A percentile compares a stretch with the other conserved stretches of the same genome.
Evolutionary conservation across 2,113 vertebrate species (phyloP).

Genomic region (Perognathus longimembris): DNA sequence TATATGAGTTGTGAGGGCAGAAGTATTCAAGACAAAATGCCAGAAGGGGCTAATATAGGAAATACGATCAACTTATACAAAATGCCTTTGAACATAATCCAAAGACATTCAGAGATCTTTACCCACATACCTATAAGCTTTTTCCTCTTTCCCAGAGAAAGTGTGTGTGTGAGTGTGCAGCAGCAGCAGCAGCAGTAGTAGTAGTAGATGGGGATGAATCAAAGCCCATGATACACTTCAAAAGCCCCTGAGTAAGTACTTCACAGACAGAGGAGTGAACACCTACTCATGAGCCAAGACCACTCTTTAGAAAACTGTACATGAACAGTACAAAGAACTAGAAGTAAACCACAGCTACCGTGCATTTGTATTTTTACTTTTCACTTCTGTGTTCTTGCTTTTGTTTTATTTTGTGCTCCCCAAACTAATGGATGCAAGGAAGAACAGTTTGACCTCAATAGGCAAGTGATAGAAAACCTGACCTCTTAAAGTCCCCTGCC

Average conservation of each 20-base stretch:
- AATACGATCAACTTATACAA: slow-evolving; percentile 48
- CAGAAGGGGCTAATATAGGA: slow-evolving; percentile 3
- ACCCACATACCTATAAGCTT: not conserved
- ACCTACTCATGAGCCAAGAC: not conserved
- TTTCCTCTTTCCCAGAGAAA: slow-evolving; percentile 35
- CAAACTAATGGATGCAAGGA: not conserved
- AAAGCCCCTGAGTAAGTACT: not conserved
- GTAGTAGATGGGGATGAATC: not conserved
- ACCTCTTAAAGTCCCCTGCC: not conserved
- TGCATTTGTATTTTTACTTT: not conserved
- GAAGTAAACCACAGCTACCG: not conserved
- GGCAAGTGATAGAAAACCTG: not conserved
- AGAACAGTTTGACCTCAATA: not conserved
- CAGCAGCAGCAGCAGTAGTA: too few species aligned
- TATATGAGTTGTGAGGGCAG: slow-evolving; percentile 48
- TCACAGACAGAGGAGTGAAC: not conserved
- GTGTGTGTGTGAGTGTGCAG: too few species aligned
- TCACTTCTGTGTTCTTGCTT: slow-evolving; percentile 28
- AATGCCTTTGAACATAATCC: slow-evolving; percentile 47
- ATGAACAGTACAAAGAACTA: not conserved
- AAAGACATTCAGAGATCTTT: slow-evolving; percentile 56
- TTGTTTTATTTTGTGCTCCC: slow-evolving; percentile 13
- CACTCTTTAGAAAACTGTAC: not conserved
- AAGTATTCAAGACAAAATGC: slow-evolving; percentile 44
- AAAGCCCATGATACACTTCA: slow-evolving; percentile 3